Evolutionary conservation across 2,113 vertebrate species (phyloP).

Genomic region (Microcebus jonahi): DNA sequence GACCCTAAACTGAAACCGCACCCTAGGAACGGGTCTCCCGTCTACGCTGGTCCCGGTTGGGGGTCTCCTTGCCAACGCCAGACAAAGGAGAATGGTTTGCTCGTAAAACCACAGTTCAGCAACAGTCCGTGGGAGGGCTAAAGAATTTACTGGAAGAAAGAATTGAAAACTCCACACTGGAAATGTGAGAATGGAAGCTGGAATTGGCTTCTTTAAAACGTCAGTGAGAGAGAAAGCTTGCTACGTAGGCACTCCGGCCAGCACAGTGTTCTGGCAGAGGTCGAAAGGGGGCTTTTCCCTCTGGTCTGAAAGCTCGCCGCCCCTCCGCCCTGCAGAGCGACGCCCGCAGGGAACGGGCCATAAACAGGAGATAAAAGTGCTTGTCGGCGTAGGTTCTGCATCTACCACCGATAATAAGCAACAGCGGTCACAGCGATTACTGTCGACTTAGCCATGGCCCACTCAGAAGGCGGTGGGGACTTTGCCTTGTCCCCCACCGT

Average conservation of each 20-base stretch:
- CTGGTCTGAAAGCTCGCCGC: fast-evolving
- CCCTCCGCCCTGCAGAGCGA: fast-evolving
- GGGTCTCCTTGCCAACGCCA: background rate
- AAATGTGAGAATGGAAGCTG: background rate
- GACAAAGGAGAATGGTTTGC: background rate
- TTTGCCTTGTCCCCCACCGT: fast-evolving
- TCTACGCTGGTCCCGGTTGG: fast-evolving
- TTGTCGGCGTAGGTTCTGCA: background rate
- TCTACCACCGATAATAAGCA: no score
- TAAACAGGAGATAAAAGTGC: fast-evolving
- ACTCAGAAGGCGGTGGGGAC: background rate
- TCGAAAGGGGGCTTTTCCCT: no score
- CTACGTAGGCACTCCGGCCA: fast-evolving
- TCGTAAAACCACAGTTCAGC: background rate
- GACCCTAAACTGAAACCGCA: background rate
- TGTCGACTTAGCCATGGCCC: background rate
- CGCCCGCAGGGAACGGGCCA: fast-evolving
- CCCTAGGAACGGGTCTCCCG: background rate
- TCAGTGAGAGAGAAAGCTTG: background rate
- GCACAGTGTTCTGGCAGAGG: fast-evolving
- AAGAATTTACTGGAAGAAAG: background rate
- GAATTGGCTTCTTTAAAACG: background rate
- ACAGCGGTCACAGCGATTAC: no score
- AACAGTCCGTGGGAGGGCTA: background rate
- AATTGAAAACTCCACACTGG: background rate